Evolutionary conservation across 2,797 vertebrate species (phyloP), one percentile per base, ranked within the genome.

Genomic region (Phalloptychus januarius): DNA sequence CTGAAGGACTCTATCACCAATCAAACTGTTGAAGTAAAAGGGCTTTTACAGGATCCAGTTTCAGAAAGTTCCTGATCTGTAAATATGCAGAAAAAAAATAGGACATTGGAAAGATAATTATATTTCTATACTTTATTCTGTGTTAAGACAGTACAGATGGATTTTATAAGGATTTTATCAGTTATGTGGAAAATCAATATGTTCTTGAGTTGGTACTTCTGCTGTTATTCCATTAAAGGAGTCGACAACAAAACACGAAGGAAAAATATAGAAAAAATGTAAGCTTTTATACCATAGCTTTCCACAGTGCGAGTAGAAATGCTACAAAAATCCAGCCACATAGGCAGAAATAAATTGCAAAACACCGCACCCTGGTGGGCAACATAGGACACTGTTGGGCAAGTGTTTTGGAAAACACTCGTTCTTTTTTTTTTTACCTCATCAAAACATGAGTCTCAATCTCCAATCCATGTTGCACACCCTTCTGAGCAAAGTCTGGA

Each of bases 1-100:
- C 73, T 80, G 80, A 74, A 79, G 54, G 52, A 52, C 8, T 3
- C 28, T 20, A 12, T 45, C 50, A 61, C n/a, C 56, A 31, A 16
- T 2, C 56, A 31, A 58, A 58, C 54, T 56, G 10, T 54, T 48
- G 16, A 23, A 48, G 46, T 20, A 20, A 48, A 6, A 48, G 16
- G 6, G 2, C 18, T 23, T 50, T 50, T 8, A 48, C 2, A 48
- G 46, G 18, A 48, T 48, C 20, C 46, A 7, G 6, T 20, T 7
- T 50, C 48, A 56, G 10, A 56, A 56, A 56, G 52, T n/a, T 10
- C 25, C 4, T 25, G 11, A 28, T 31, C 25, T 58, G 54, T 58
- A 25, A 56, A 56, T 0, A 13, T 31, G 48, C 48, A 28, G 25
- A 58, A 58, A 31, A 58, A 13, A 28, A 15, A 31, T 58, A 6